A percentile compares a stretch with the other conserved stretches of the same genome.
These are phyloP conservation scores for Onychostruthus taczanowskii DNA, from an alignment of 2,113 vertebrate genomes.

Conservation along the genomic window DNA sequence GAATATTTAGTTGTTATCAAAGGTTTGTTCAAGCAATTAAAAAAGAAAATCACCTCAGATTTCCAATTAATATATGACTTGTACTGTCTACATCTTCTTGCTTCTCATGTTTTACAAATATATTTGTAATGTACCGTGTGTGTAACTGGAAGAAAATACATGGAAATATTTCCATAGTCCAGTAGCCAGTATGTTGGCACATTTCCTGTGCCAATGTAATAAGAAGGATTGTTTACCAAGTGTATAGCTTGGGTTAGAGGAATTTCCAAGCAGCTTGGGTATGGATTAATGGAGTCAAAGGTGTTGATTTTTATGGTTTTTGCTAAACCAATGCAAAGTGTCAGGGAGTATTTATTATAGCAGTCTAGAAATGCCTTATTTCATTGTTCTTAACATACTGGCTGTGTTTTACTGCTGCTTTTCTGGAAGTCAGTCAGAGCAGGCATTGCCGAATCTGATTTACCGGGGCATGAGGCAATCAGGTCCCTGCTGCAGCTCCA, in stretches of 20 bases:
- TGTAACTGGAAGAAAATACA: not conserved
- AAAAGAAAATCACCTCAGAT: not conserved
- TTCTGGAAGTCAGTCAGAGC: not conserved
- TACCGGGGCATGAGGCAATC: not conserved
- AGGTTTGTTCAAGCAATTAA: not conserved
- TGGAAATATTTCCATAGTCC: slow-evolving; percentile 9
- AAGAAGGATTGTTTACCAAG: not conserved
- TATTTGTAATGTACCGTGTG: not conserved
- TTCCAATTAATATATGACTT: not conserved
- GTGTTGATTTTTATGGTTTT: not conserved
- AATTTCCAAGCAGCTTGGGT: not conserved
- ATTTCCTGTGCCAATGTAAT: not conserved
- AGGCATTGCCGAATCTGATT: not conserved
- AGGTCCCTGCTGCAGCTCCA: not conserved
- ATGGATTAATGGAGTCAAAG: not conserved
- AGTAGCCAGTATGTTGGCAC: not conserved
- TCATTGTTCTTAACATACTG: not conserved
- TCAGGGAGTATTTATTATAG: not conserved
- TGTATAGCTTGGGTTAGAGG: not conserved
- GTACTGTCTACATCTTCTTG: not conserved
- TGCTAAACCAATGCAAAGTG: not conserved
- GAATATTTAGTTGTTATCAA: not conserved
- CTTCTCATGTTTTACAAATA: not conserved
- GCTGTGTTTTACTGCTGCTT: not conserved
- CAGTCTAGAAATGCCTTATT: not conserved